Percentiles rank a stretch among this genome's conserved stretches.
These are phyloP conservation scores for Sialia sialis DNA, from an alignment of 2,113 vertebrate genomes.

Conservation along the genomic window DNA sequence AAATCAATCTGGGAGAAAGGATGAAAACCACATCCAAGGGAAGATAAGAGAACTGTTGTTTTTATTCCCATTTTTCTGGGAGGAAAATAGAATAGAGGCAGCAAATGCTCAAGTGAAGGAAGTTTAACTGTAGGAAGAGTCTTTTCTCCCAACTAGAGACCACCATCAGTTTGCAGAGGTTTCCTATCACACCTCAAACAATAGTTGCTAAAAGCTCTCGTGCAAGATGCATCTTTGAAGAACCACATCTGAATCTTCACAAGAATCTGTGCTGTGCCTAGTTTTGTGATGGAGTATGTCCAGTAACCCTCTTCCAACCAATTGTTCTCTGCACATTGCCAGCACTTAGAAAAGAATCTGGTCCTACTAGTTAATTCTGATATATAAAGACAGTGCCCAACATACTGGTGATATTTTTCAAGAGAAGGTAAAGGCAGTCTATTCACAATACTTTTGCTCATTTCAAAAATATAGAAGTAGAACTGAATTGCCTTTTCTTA, in stretches of 20 bases:
- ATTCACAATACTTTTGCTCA: not conserved
- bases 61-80: not conserved
- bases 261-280: not conserved
- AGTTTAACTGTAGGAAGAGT: not conserved
- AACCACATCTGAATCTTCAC: not conserved
- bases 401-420: not conserved
- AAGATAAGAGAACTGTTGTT: not conserved
- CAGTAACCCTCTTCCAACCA: not conserved
- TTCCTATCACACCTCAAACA: not conserved
- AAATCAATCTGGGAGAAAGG: constrained; percentile 27
- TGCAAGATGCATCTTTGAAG: not conserved
- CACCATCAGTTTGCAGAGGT: not conserved
- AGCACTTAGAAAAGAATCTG: not conserved
- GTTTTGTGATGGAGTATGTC: not conserved
- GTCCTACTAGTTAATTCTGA: not conserved
- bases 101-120: not conserved
- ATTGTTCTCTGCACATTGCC: not conserved
- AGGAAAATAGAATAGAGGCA: not conserved
- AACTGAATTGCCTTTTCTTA: not conserved
- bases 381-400: not conserved
- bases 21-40: not conserved
- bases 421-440: not conserved
- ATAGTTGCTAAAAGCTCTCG: not conserved
- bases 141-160: not conserved
- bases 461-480: not conserved